These are phyloP conservation scores for Magallana angulata DNA, from an alignment of 1,140 invertebrate species.

Conservation along the genomic window DNA sequence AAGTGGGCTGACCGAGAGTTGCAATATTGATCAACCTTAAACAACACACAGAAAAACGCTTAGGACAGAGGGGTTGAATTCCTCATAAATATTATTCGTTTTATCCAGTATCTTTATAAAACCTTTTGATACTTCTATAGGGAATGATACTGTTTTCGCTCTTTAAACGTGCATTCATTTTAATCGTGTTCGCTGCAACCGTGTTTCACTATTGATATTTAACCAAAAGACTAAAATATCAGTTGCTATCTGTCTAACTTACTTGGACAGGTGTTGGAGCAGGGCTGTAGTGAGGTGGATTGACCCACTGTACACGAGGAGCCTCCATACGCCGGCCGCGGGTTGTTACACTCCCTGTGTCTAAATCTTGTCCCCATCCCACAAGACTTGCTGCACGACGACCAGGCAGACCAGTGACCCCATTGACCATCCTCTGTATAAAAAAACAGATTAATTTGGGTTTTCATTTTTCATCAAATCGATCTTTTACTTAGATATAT, in stretches of 20 bases:
- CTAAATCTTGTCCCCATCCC: constrained; percentile 33
- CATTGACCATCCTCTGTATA: constrained; percentile 41
- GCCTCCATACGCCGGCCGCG: constrained; percentile 33
- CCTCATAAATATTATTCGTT: too few relatives aligned
- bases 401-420: constrained; percentile 38
- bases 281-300: background rate
- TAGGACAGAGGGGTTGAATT: too few relatives aligned
- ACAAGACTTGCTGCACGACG: constrained; percentile 31
- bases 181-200: background rate
- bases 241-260: background rate
- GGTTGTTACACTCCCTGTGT: constrained; percentile 29
- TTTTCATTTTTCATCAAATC: too few relatives aligned
- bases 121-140: too few relatives aligned
- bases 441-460: background rate
- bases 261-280: constrained; percentile 3
- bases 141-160: background rate
- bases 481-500: background rate
- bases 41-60: too few relatives aligned
- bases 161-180: background rate
- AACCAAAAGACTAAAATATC: background rate
- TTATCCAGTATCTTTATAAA: too few relatives aligned
- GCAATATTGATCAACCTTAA: too few relatives aligned
- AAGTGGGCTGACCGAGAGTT: too few relatives aligned
- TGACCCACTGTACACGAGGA: constrained; percentile 15
- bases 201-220: background rate